Percentiles rank a stretch among this genome's conserved stretches.
Evolutionary conservation across 2,888 invertebrate genomes (phyloP).

Genomic region (Drosophila quinaria): DNA sequence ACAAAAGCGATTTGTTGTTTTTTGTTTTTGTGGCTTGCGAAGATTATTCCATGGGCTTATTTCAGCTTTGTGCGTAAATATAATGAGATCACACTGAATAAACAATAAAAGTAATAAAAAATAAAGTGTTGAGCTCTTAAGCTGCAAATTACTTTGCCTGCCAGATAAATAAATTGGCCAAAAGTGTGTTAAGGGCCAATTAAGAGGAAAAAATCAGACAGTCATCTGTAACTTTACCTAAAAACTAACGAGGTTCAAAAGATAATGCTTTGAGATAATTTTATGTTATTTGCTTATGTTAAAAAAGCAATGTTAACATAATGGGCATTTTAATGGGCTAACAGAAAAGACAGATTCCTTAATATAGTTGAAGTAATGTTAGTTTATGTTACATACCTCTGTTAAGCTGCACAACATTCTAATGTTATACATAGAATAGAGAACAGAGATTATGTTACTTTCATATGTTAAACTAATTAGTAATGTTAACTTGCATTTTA

Average conservation of each 20-base stretch:
- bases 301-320: background rate
- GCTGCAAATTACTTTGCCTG: constrained; percentile 23
- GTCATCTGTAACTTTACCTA: background rate
- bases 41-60: constrained; percentile 3
- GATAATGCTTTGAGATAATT: background rate
- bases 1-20: background rate
- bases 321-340: background rate
- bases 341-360: background rate
- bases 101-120: constrained; percentile 14
- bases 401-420: background rate
- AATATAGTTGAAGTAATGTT: background rate
- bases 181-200: constrained; percentile 23
- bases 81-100: constrained; percentile 14
- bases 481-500: background rate
- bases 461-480: background rate
- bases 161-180: constrained; percentile 23
- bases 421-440: background rate
- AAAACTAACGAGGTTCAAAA: background rate
- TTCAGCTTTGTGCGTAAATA: constrained; percentile 4
- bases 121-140: constrained; percentile 50
- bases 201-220: background rate
- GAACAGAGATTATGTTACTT: background rate
- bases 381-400: background rate
- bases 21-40: constrained; percentile 11
- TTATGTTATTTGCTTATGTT: background rate